These are phyloP conservation scores for Hydractinia symbiolongicarpus DNA, from an alignment of 30 jellyfish, hydroid and myxozoan genomes.

Conservation along the genomic window DNA sequence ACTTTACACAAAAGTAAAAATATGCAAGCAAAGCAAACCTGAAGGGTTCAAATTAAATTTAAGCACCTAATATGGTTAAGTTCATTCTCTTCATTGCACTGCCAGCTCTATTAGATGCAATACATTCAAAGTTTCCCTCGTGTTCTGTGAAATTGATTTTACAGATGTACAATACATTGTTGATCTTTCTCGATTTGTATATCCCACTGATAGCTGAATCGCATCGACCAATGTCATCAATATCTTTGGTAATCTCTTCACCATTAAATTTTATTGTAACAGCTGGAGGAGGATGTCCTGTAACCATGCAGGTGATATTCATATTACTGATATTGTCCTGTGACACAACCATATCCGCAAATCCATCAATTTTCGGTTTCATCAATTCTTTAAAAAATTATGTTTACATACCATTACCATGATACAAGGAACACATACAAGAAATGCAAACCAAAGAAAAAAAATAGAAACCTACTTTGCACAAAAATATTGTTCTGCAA, in stretches of 20 bases:
- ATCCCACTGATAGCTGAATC: constrained; percentile 37
- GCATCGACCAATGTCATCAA: constrained; percentile 34
- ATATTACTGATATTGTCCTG: constrained; percentile 26
- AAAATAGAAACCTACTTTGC: neutral
- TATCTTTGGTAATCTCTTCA: neutral
- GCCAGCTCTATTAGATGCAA: constrained; percentile 42
- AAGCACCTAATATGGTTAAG: constrained; percentile 16
- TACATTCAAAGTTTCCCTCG: constrained; percentile 61
- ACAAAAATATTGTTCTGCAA: neutral
- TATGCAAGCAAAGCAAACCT: neutral
- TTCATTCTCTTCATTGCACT: constrained; percentile 15
- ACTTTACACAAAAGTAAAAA: neutral
- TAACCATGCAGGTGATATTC: constrained; percentile 36
- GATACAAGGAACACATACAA: neutral
- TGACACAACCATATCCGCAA: constrained; percentile 24
- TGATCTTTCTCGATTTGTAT: constrained; percentile 13
- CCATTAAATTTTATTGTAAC: constrained; percentile 45
- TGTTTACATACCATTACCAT: neutral
- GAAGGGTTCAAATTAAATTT: too few species aligned
- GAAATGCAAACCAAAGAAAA: neutral
- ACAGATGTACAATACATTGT: constrained; percentile 35
- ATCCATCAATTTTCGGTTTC: constrained; percentile 37
- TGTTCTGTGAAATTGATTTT: constrained; percentile 37
- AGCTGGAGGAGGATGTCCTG: constrained; percentile 79
- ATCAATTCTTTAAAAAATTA: constrained; percentile 36